Conservation (phyloP, 2,797 vertebrate species). For the Acrossocheilus fasciatus region DNA sequence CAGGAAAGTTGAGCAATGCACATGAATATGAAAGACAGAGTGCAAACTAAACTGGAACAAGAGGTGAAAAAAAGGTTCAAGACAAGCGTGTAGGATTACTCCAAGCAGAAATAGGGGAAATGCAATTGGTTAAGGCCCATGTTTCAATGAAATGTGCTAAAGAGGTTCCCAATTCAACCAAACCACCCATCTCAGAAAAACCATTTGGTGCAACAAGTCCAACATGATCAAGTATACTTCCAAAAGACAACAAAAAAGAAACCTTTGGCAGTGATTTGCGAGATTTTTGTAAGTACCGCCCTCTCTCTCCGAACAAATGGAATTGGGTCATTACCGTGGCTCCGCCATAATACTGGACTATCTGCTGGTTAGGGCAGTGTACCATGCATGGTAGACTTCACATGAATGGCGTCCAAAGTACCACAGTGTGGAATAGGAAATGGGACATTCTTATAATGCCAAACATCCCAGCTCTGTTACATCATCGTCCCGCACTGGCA, state of each 20-base stretch:
- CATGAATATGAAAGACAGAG: not conserved
- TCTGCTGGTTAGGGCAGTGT: slow-evolving; percentile 65
- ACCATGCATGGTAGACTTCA: slow-evolving; percentile 78
- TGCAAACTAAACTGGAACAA: slow-evolving; percentile 1
- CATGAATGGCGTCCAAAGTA: slow-evolving; percentile 78
- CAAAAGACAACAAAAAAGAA: not conserved
- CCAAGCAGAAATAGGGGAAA: not conserved
- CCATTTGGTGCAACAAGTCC: slow-evolving; percentile 3
- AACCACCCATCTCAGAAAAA: not conserved
- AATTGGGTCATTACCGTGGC: slow-evolving; percentile 59
- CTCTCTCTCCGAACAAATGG: slow-evolving; percentile 5
- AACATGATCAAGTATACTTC: not conserved
- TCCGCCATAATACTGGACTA: slow-evolving; percentile 62
- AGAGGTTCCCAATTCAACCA: not conserved
- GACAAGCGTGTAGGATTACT: not conserved
- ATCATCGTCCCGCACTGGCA: slow-evolving; percentile 75
- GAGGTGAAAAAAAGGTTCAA: slow-evolving; percentile 30
- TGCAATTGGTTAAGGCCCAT: not conserved
- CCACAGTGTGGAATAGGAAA: slow-evolving; percentile 76
- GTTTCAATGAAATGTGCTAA: not conserved
- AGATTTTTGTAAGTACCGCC: slow-evolving; percentile 22
- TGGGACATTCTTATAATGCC: slow-evolving; percentile 83
- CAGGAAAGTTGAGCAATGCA: slow-evolving; percentile 35
- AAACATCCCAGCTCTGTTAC: slow-evolving; percentile 81
- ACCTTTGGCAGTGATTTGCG: slow-evolving; percentile 29